Conservation (phyloP, 2,797 vertebrate genomes). For the Smutsia temminckii region DNA sequence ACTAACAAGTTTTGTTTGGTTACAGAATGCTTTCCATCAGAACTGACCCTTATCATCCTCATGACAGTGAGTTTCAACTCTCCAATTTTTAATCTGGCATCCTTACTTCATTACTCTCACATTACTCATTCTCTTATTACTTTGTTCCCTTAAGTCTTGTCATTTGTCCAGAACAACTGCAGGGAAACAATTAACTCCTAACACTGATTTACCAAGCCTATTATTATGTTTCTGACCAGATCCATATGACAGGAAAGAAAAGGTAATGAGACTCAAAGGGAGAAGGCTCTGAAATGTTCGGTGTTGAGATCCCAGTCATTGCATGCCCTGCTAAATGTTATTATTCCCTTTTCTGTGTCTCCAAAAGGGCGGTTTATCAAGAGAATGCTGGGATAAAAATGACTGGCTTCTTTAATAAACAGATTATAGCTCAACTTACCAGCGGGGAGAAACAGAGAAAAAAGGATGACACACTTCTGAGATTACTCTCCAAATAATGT, state of each 20-base stretch:
- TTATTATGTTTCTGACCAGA: background rate
- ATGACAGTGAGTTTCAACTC: background rate
- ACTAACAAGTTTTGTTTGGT: background rate
- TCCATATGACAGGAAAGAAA: background rate
- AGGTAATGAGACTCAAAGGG: background rate
- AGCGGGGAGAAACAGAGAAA: background rate
- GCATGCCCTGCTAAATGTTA: background rate
- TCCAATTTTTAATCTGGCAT: background rate
- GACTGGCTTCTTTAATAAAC: background rate
- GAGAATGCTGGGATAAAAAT: background rate
- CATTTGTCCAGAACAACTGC: background rate
- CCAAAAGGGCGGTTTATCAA: background rate
- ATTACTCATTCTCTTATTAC: constrained; percentile 2
- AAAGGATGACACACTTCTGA: background rate
- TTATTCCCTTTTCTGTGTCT: background rate
- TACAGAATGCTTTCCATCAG: background rate
- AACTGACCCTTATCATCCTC: background rate
- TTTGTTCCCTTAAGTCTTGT: background rate
- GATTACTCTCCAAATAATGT: background rate
- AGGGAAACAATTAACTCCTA: constrained; percentile 4
- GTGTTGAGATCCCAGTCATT: background rate
- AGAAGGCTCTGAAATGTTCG: background rate
- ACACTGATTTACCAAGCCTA: background rate
- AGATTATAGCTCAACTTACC: background rate
- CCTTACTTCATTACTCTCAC: background rate